Evolutionary conservation across 2,888 invertebrate genomes (phyloP), one percentile per base, ranked within the genome.

Genomic region (Noctuana brunneofusca): DNA sequence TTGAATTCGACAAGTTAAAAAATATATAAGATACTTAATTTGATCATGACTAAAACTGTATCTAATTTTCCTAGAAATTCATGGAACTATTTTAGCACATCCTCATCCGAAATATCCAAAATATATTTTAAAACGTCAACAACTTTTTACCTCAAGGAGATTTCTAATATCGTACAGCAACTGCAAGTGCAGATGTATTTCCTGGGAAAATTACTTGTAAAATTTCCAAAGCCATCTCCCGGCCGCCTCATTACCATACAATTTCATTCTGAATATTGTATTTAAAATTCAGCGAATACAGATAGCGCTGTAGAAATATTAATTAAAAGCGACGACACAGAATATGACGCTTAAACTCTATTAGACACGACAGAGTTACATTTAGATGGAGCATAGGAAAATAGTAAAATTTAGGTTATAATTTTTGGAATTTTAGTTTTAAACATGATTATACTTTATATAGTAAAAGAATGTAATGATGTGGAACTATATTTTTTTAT

Each of bases 251-350:
- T 78, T 77, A 71, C 68, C 74, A 78, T 78, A 78, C 68, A 60
- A 67, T 69, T 75, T 74, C 69, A 65, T 65, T 65, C 70, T 69
- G 68, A 72, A 72, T 73, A 71, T 75, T 71, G 71, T 73, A 74
- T 74, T 75, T 71, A 65, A 69, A 71, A 76, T 79, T 75, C 69
- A 68, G 65, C 66, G 66, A 68, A 70, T 73, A 68, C 70, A 70
- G 73, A 73, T 72, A 74, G 69, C 70, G 68, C 63, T 68, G 71
- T 68, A 73, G 78, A 79, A 81, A 79, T 80, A 79, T 78, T 81
- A 79, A 80, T 79, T 81, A 79, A 79, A 75, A 71, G 54, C 55
- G 67, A 67, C 68, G 64, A 66, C 35, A 46, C 30, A 24, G 32
- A 12, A 14, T 6, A 18, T 48, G 35, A 48, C 22, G 43, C 50